phyloP scores from a whole-genome alignment of 2,888 invertebrate species.

The Lordiphosa andalusiaca region DNA sequence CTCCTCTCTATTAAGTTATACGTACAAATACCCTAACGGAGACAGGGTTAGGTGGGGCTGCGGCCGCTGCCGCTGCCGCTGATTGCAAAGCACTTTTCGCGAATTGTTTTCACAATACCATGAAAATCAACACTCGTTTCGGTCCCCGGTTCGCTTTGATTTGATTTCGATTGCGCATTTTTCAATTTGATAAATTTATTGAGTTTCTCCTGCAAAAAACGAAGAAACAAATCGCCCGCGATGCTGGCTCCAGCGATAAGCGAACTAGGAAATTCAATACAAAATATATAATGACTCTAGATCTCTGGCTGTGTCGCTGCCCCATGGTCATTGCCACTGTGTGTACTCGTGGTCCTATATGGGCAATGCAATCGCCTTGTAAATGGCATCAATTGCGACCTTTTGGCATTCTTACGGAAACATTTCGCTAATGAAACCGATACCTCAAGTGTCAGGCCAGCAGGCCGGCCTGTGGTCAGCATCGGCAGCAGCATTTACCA shows the following conservation, averaged over 20 bases:
- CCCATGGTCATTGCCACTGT: slow-evolving; percentile 19
- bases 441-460: slow-evolving; percentile 64
- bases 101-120: slow-evolving; percentile 58
- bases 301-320: slow-evolving; percentile 1
- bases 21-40: slow-evolving; percentile 11
- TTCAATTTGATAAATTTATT: slow-evolving; percentile 72
- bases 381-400: slow-evolving; percentile 75
- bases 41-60: slow-evolving; percentile 20
- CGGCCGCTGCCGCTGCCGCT: slow-evolving; percentile 31
- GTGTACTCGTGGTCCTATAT: slow-evolving; percentile 17
- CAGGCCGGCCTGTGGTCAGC: slow-evolving; percentile 31
- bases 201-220: slow-evolving; percentile 32
- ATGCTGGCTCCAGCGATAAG: slow-evolving; percentile 44
- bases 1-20: slow-evolving; percentile 1
- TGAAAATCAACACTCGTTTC: slow-evolving; percentile 47
- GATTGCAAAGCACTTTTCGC: slow-evolving; percentile 62
- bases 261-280: slow-evolving; percentile 61
- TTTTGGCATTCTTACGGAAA: slow-evolving; percentile 70
- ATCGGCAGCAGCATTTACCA: slow-evolving; percentile 35
- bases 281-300: slow-evolving; percentile 59
- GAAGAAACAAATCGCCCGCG: slow-evolving; percentile 56
- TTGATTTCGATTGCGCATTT: slow-evolving; percentile 69
- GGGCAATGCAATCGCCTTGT: slow-evolving; percentile 48
- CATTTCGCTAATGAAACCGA: slow-evolving; percentile 74
- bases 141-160: slow-evolving; percentile 46